Evolutionary conservation across 2,113 vertebrate species (phyloP).

Genomic region (Panurus biarmicus): DNA sequence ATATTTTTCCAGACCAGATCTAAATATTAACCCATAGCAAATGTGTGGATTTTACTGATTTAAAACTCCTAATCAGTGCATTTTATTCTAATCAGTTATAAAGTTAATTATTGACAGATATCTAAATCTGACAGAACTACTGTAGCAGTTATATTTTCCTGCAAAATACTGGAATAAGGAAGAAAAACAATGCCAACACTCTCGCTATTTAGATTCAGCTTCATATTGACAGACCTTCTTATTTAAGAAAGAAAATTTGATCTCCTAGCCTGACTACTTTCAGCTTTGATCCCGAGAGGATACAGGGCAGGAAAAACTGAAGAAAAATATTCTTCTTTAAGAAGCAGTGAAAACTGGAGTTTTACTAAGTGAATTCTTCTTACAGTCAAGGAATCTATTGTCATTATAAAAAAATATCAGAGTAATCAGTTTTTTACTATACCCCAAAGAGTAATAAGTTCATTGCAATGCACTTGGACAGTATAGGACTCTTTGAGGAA

Average conservation of each 20-base stretch:
- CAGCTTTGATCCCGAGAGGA: neutral
- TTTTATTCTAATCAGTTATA: slow-evolving; percentile 48
- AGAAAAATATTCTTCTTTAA: neutral
- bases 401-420: neutral
- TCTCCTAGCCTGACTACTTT: neutral
- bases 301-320: neutral
- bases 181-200: neutral
- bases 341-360: neutral
- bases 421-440: neutral
- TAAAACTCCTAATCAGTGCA: slow-evolving; percentile 57
- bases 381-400: neutral
- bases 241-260: neutral
- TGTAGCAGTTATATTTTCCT: neutral
- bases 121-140: neutral
- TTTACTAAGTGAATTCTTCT: neutral
- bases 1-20: slow-evolving; percentile 34
- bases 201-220: neutral
- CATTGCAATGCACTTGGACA: neutral
- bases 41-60: slow-evolving; percentile 53
- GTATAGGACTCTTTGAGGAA: neutral
- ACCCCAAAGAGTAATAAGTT: neutral
- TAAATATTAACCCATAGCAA: slow-evolving; percentile 52
- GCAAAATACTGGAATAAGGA: neutral
- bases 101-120: slow-evolving; percentile 11
- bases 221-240: neutral